Base-by-base conservation (phyloP, 2,888 invertebrate genomes). In the Phaedon cochleariae region DNA sequence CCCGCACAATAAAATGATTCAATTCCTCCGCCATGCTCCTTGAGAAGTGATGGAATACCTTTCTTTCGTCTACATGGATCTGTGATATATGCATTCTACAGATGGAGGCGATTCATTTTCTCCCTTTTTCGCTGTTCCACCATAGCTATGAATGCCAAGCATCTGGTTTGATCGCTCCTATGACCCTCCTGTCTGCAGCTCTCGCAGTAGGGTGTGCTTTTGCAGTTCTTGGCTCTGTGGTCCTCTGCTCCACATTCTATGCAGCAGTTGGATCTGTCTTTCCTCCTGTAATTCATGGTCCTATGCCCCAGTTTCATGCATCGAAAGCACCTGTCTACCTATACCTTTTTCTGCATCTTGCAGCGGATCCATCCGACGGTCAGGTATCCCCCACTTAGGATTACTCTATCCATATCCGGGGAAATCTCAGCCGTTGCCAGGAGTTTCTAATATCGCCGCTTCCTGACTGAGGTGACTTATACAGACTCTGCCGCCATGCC, bases 31-130 rank as follows among this genome's bases (percentile, higher is more conserved):
- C 57, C 26, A 12, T 57, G 0, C 45, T 46, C 53, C 17, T 12
- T 7, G 20, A 18, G 7, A 55, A 20, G 55, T 55, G 34, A 17
- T 34, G 55, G 6, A 20, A 37, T 7, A 12, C 12, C 20, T 10
- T 37, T 37, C 55, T 37, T 18, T 41, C 41, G 21, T 37, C 55
- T 12, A 55, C n/a, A n/a, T n/a, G n/a, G n/a, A n/a, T n/a, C n/a
- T n/a, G n/a, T n/a, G n/a, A n/a, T n/a, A n/a, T n/a, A n/a, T n/a
- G n/a, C n/a, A n/a, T n/a, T n/a, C n/a, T n/a, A n/a, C n/a, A n/a
- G n/a, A n/a, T n/a, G n/a, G n/a, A n/a, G n/a, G n/a, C n/a, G n/a
- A n/a, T n/a, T n/a, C n/a, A n/a, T n/a, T n/a, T n/a, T n/a, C n/a
- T n/a, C n/a, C n/a, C n/a, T n/a, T n/a, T n/a, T n/a, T n/a, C n/a